Evolutionary conservation across 2,888 invertebrate species (phyloP).

Genomic region (Mimachlamys varia): DNA sequence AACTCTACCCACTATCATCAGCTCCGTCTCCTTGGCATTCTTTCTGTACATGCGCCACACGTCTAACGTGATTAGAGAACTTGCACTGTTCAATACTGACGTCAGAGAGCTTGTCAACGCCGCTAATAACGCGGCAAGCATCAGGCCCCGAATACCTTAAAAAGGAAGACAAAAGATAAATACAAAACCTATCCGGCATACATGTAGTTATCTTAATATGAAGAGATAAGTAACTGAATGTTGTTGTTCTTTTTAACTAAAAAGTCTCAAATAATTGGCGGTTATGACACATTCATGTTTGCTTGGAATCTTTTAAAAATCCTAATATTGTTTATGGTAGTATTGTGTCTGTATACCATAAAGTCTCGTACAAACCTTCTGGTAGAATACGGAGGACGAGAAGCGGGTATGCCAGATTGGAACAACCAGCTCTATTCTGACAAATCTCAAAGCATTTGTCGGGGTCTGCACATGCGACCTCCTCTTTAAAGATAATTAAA

Average conservation of each 20-base stretch:
- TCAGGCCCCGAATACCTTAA: conserved; percentile 79
- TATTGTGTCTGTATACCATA: no score
- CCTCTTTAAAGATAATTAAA: conserved; percentile 73
- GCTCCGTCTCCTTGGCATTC: conserved; percentile 74
- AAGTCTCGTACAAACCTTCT: conserved; percentile 74
- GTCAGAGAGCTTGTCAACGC: conserved; percentile 84
- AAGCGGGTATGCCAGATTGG: conserved; percentile 83
- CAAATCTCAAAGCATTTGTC: conserved; percentile 82
- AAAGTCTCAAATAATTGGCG: no score
- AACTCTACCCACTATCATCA: conserved; percentile 80
- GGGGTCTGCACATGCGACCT: conserved; percentile 82
- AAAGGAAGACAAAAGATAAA: no score
- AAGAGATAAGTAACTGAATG: no score
- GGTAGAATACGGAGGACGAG: conserved; percentile 83
- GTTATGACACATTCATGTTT: no score
- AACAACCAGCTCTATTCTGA: conserved; percentile 82
- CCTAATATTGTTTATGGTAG: no score
- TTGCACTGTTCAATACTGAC: conserved; percentile 84
- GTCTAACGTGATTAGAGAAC: conserved; percentile 84
- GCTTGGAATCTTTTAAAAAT: no score
- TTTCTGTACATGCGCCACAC: conserved; percentile 80
- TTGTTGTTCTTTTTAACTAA: no score
- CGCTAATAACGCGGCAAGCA: conserved; percentile 84
- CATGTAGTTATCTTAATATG: no score
- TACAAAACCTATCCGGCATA: no score